Evolutionary conservation across 2,888 invertebrate species (phyloP).

Genomic region (Crossocerus cetratus): DNA sequence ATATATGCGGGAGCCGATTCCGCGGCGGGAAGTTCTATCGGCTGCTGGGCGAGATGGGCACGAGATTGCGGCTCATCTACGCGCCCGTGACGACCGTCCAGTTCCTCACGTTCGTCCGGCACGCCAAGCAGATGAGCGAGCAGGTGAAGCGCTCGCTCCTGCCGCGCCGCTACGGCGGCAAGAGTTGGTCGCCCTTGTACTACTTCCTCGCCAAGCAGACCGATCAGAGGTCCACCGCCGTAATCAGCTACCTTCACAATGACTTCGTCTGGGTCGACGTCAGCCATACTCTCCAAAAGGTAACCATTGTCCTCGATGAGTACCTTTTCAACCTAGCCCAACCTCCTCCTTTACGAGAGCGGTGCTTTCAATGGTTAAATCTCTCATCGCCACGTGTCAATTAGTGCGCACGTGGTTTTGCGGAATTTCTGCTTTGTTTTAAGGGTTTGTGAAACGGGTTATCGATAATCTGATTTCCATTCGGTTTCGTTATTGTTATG

Average conservation of each 20-base stretch:
- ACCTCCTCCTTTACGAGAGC: too few relatives aligned
- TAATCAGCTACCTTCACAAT: conserved; percentile 60
- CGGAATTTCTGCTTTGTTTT: too few relatives aligned
- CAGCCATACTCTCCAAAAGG: too few relatives aligned
- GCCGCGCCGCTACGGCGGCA: conserved; percentile 42
- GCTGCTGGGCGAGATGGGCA: conserved; percentile 59
- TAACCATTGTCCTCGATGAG: too few relatives aligned
- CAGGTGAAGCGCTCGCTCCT: conserved; percentile 52
- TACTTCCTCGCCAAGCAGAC: conserved; percentile 47
- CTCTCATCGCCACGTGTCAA: too few relatives aligned
- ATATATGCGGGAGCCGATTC: conserved; percentile 58
- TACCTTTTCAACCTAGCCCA: too few relatives aligned
- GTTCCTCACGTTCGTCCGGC: conserved; percentile 59
- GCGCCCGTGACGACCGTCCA: conserved; percentile 54
- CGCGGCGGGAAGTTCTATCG: conserved; percentile 66
- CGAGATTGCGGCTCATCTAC: conserved; percentile 49
- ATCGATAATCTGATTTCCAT: too few relatives aligned
- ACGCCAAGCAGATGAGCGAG: conserved; percentile 55
- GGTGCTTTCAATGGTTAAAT: too few relatives aligned
- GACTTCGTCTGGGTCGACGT: conserved; percentile 32
- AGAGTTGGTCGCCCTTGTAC: conserved; percentile 59
- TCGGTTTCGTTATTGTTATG: too few relatives aligned
- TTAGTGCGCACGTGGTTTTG: too few relatives aligned
- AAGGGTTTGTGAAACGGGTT: too few relatives aligned
- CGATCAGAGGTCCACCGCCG: conserved; percentile 42